Evolutionary conservation across 1,140 invertebrate genomes (phyloP), one percentile per base, ranked within the genome.

Genomic region (Drosophila bocqueti): DNA sequence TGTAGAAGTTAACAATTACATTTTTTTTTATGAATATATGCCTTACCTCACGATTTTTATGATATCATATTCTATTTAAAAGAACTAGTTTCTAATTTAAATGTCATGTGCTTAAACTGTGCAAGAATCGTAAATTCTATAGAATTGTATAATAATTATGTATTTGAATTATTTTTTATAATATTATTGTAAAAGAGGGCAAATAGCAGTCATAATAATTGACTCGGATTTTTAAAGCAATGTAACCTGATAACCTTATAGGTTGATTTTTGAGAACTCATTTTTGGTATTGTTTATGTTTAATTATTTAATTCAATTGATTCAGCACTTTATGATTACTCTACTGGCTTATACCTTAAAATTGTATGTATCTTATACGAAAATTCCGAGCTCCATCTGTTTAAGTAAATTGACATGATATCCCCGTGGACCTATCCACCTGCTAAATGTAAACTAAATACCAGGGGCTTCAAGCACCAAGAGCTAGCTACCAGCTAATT

Each of bases 401-500:
- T 15, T 38, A 55, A 10, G 13, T 16, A 24, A 36, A 2, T 4
- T 6, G 5, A 38, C 3, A 40, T 40, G 5, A 0, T 13, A 21
- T 1, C 36, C 36, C 54, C 9, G 5, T n/a, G 36, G 36, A 24
- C 21, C 24, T 36, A 38, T 40, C 21, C 1, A 26, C 36, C 15
- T 13, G 46, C 46, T 38, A 29, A 54, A 26, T 62, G 40, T 21
- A 11, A 46, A 60, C 36, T 66, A 36, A 54, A 58, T 58, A 47
- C 46, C 15, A 26, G 29, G 59, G 21, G 18, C 42, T 60, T n/a
- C 9, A 31, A 40, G 46, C 50, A 6, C 49, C 34, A 15, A 36
- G 16, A 34, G 36, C 36, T 57, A 40, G 36, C 36, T 57, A 26
- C 9, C 54, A 26, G 68, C 55, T 74, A 74, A 74, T 74, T 74